Base-by-base conservation (phyloP, 2,113 vertebrate genomes). In the Melanotaenia duboulayi region DNA sequence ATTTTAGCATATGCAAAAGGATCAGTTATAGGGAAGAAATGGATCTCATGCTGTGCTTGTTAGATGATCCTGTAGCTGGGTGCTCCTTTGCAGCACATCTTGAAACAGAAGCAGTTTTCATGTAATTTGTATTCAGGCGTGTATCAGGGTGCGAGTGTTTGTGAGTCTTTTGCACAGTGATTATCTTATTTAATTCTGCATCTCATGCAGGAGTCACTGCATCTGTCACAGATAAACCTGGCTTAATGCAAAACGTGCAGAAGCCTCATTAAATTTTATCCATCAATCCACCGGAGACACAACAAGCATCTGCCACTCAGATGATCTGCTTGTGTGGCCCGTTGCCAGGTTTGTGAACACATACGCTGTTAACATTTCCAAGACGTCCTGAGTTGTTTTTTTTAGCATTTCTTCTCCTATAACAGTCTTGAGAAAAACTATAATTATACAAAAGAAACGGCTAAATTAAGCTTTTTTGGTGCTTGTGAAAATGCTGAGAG, bases 401-500 rank as follows among this genome's bases (percentile, higher is more conserved):
- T 13, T 7, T 17, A 9, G 25, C 20, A 28, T 52, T 64, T 63
- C 4, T 13, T 22, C 35, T 35, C 11, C 46, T 37, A 39, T 57
- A n/a, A 46, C 17, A 16, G 12, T 65, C 22, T 10, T 32, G 44
- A 51, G 48, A 12, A 56, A 54, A 39, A n/a, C 22, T 24, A 25
- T 22, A 35, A n/a, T 58, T 51, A 61, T 52, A 46, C 49, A 60
- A 55, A 39, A n/a, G n/a, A 61, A 70, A 35, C 46, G 65, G 60
- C 59, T 59, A 46, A 19, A 32, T 74, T 73, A 16, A 12, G 68
- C 16, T 32, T 24, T 55, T 11, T 46, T 23, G 65, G 58, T 55
- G 37, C 22, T 56, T 52, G 70, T 63, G 48, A 35, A 76, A 55
- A 71, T 9, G 51, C 19, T 74, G 46, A 79, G 75, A 46, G 72